Percentiles rank a stretch among this genome's conserved stretches.
phyloP scores from a whole-genome alignment of 2,113 vertebrate genomes.

The Larimichthys crocea region DNA sequence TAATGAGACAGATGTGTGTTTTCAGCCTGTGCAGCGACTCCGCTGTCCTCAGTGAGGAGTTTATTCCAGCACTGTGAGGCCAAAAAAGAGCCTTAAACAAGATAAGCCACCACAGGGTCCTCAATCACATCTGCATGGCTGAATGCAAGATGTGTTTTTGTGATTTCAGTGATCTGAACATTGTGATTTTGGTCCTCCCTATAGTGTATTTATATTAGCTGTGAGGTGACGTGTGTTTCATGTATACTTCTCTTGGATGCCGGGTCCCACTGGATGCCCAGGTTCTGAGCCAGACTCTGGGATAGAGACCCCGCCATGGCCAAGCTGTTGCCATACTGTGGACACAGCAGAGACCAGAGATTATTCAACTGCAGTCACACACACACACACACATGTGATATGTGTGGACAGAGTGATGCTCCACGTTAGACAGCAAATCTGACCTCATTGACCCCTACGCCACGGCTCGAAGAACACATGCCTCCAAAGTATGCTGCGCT shows the following conservation, averaged over 20 bases:
- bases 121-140: background rate
- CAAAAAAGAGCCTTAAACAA: background rate
- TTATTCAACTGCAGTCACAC: constrained; percentile 32
- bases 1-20: background rate
- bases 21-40: background rate
- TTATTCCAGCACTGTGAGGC: background rate
- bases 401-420: background rate
- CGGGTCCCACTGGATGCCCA: constrained; percentile 98
- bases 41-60: background rate
- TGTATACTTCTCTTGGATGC: constrained; percentile 92
- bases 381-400: background rate
- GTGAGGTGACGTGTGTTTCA: constrained; percentile 57
- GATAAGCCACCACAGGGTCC: background rate
- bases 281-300: constrained; percentile 96
- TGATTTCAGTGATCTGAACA: background rate
- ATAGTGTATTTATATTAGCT: background rate
- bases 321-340: constrained; percentile 91
- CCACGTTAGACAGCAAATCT: constrained; percentile 50
- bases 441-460: constrained; percentile 98
- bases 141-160: background rate
- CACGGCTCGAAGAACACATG: constrained; percentile 91
- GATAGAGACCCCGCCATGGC: constrained; percentile 91
- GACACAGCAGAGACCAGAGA: constrained; percentile 52
- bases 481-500: constrained; percentile 95
- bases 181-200: background rate